Evolutionary conservation across 2,113 vertebrate genomes (phyloP).

Genomic region (Sander vitreus): DNA sequence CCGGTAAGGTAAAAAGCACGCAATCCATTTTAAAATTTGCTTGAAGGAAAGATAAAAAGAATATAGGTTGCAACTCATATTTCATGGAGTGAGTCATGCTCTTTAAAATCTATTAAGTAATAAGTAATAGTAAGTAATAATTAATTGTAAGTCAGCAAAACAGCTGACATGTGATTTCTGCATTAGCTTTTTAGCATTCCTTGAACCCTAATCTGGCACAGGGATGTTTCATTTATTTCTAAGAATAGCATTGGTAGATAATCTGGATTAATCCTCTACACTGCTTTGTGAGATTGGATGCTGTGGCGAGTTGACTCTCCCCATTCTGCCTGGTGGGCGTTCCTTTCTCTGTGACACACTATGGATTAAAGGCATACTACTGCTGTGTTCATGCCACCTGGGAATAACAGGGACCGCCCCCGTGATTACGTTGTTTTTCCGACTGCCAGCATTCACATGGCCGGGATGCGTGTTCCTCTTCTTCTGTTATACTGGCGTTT

Average conservation of each 20-base stretch:
- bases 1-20: no score
- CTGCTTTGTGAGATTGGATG: slow-evolving; percentile 60
- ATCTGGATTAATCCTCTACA: slow-evolving; percentile 73
- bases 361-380: slow-evolving; percentile 10
- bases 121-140: neutral
- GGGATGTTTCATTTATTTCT: slow-evolving; percentile 63
- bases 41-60: neutral
- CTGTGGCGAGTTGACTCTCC: slow-evolving; percentile 12
- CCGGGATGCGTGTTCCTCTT: no score
- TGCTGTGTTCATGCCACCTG: no score
- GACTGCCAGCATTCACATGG: no score
- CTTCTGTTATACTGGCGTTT: no score
- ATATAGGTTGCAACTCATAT: neutral
- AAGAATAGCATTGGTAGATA: slow-evolving; percentile 73
- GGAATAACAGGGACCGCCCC: no score
- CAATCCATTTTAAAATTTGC: neutral
- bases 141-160: slow-evolving; percentile 7
- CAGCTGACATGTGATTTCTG: slow-evolving; percentile 5
- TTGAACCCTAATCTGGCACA: slow-evolving; percentile 48
- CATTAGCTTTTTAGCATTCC: slow-evolving; percentile 37
- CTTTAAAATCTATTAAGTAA: no score
- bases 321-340: slow-evolving; percentile 19
- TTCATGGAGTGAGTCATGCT: neutral
- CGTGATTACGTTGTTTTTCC: no score
- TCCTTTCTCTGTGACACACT: slow-evolving; percentile 17